Percentiles rank a stretch among this genome's conserved stretches.
phyloP scores from a whole-genome alignment of 2,113 vertebrate species.

The Empidonax traillii region DNA sequence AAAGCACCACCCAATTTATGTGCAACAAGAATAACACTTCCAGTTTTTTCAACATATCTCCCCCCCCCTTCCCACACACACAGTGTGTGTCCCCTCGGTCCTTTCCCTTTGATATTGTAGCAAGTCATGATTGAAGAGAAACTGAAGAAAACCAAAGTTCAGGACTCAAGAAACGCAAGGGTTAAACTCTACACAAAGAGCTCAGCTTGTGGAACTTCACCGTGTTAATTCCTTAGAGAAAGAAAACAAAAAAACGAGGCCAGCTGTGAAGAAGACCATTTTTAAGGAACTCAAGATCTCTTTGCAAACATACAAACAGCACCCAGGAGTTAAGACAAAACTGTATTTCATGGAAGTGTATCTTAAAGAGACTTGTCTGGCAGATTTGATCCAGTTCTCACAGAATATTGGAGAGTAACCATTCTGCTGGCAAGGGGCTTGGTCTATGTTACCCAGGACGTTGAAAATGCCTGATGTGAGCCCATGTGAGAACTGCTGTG shows the following conservation, averaged over 20 bases:
- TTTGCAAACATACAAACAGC: neutral
- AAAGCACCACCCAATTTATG: conserved; percentile 56
- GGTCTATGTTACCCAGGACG: neutral
- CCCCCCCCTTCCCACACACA: neutral
- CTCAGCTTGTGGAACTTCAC: neutral
- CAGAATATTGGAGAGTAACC: neutral
- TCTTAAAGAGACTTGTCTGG: neutral
- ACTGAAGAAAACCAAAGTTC: neutral
- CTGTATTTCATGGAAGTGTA: neutral
- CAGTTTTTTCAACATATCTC: conserved; percentile 46
- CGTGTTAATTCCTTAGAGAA: neutral
- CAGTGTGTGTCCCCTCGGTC: neutral
- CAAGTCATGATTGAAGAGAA: neutral
- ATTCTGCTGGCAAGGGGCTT: neutral
- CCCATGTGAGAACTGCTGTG: neutral
- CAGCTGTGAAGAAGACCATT: conserved; percentile 4
- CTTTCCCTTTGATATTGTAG: neutral
- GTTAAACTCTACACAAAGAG: neutral
- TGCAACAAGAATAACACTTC: conserved; percentile 65
- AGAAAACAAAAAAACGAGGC: neutral
- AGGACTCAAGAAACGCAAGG: neutral
- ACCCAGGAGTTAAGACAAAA: conserved; percentile 44
- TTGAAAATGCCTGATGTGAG: neutral
- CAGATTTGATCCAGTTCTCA: neutral
- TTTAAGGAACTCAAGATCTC: conserved; percentile 29